Conservation (phyloP, 2,797 vertebrate species). For the Melanogrammus aeglefinus region DNA sequence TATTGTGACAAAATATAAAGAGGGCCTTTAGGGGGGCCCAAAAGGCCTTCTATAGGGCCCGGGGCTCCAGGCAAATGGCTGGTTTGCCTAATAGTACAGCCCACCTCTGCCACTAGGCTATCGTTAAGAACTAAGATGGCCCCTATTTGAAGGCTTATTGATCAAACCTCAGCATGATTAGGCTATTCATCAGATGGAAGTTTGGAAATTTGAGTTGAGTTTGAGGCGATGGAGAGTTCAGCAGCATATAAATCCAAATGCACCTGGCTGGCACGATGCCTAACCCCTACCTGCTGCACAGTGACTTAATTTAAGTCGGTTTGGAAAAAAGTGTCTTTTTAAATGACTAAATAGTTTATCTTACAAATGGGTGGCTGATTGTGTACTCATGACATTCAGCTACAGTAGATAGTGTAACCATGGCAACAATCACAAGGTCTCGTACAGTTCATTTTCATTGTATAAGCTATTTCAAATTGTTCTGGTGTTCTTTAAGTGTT, state of each 20-base stretch:
- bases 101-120: background rate
- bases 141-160: too few relatives aligned
- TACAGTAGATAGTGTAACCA: background rate
- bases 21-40: too few relatives aligned
- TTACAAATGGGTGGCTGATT: background rate
- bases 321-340: too few relatives aligned
- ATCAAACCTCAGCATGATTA: too few relatives aligned
- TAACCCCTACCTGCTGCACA: background rate
- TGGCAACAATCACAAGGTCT: background rate
- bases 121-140: background rate
- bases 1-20: too few relatives aligned
- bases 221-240: background rate
- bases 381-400: background rate
- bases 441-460: too few relatives aligned
- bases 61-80: too few relatives aligned
- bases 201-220: background rate
- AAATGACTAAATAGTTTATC: background rate
- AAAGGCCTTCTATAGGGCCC: too few relatives aligned
- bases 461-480: background rate
- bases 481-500: background rate
- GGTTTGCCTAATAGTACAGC: too few relatives aligned
- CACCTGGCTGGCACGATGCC: background rate
- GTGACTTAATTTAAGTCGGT: background rate
- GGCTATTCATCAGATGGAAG: too few relatives aligned
- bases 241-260: background rate